Evolutionary conservation across 1,140 invertebrate species (phyloP), one percentile per base, ranked within the genome.

Genomic region (Chrysopa pallens): DNA sequence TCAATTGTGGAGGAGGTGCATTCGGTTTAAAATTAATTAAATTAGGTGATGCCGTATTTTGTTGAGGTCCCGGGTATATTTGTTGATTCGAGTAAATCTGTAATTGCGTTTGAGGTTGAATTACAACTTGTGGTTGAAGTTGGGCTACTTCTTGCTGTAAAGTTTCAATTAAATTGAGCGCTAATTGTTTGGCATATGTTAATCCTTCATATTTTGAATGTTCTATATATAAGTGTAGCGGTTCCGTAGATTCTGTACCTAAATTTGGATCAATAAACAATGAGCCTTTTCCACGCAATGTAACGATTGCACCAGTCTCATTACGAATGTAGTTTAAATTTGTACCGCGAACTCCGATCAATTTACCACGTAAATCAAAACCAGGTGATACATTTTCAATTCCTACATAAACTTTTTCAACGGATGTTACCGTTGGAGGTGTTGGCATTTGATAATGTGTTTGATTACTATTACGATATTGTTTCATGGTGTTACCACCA

Each of bases 151-250:
- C 80, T 42, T 78, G 75, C 51, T 82, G 74, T 63, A 86, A 77
- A 29, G 81, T 86, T 64, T 84, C 79, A 43, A 86, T 80, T 29
- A 86, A 65, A 62, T 84, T 84, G 48, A 76, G 71, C 11, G 79
- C 77, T 43, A 85, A 57, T 42, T 79, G 73, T 59, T 80, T 74
- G 15, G 80, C 81, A 49, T 75, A 74, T 48, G 80, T 72, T 14
- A 84, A 59, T n/a, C 74, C 73, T 46, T 79, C 69, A 14, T 69
- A 62, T 52, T 73, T 73, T 9, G 73, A 67, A 66, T 84, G 80
- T 69, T 83, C 78, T 48, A 85, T 66, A 52, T 74, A 77, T 44
- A 87, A 67, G 61, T 85, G 80, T 53, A 87, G 66, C n/a, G 81
- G 80, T 56, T 87, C 82, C 46, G 75, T 69, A 49, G 79, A 76